Evolutionary conservation across 2,888 invertebrate species (phyloP).

Genomic region (Oeneis ivallda): DNA sequence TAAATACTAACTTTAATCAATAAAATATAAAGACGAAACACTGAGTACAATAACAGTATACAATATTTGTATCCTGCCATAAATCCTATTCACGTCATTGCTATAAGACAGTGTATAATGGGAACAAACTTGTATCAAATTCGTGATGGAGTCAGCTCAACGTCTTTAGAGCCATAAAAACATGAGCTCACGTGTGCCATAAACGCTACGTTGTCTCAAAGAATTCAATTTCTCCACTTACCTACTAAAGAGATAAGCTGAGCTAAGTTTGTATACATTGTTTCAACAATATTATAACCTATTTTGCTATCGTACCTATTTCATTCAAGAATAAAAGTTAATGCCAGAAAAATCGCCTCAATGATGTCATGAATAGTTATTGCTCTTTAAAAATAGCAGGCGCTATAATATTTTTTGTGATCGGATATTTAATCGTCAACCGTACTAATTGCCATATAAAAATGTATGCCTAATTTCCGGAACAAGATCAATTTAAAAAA

Average conservation of each 20-base stretch:
- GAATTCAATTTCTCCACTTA: conserved; percentile 30
- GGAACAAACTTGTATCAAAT: conserved; percentile 26
- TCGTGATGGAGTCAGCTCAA: conserved; percentile 26
- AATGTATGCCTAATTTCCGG: not conserved
- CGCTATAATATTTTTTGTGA: not conserved
- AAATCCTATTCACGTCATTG: not conserved
- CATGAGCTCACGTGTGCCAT: conserved; percentile 30
- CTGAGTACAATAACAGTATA: too few species aligned
- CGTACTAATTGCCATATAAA: not conserved
- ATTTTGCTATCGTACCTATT: too few species aligned
- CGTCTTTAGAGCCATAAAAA: conserved; percentile 32
- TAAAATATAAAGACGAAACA: too few species aligned
- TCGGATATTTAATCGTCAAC: not conserved
- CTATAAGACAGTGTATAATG: conserved; percentile 3
- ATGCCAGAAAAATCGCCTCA: not conserved
- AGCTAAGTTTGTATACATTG: conserved; percentile 2
- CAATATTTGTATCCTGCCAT: too few species aligned
- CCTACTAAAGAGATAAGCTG: conserved; percentile 8
- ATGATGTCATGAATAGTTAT: not conserved
- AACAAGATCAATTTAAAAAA: too few species aligned
- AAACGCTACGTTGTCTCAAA: conserved; percentile 20
- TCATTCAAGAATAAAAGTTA: too few species aligned
- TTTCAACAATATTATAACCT: not conserved
- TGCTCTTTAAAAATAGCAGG: not conserved
- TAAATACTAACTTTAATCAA: too few species aligned